Percentiles rank a stretch among this genome's conserved stretches.
Conservation (phyloP, 2,113 vertebrate genomes). For the Rhinogobius similis region DNA sequence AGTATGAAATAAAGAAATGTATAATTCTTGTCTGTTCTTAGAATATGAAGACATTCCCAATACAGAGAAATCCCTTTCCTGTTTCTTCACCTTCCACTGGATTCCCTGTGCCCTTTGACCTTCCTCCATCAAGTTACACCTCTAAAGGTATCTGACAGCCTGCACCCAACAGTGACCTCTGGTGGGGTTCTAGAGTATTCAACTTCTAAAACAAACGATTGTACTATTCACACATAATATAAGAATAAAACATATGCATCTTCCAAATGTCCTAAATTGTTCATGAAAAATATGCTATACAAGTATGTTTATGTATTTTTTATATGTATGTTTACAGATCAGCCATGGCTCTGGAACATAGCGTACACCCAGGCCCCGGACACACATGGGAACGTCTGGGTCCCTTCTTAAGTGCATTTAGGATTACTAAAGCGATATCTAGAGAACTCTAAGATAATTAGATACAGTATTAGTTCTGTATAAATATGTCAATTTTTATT, state of each 20-base stretch:
- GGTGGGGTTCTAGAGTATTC: neutral
- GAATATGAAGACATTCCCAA: slow-evolving; percentile 79
- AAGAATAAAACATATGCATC: too few species aligned
- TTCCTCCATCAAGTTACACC: slow-evolving; percentile 87
- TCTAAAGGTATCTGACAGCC: slow-evolving; percentile 76
- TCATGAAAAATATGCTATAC: too few species aligned
- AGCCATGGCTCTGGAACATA: slow-evolving; percentile 98
- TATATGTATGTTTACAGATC: slow-evolving; percentile 78
- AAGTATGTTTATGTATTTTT: too few species aligned
- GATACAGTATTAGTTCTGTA: neutral
- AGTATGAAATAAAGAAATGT: neutral
- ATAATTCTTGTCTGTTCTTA: slow-evolving; percentile 36
- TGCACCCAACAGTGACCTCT: neutral
- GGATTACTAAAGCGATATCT: too few species aligned
- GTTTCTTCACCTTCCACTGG: slow-evolving; percentile 58
- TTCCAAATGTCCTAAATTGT: too few species aligned
- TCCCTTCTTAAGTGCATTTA: slow-evolving; percentile 82
- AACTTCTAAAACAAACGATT: neutral
- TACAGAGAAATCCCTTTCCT: slow-evolving; percentile 78
- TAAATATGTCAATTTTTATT: neutral
- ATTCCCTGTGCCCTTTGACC: slow-evolving; percentile 93
- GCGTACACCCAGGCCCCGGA: slow-evolving; percentile 89
- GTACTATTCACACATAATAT: neutral
- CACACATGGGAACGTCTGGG: slow-evolving; percentile 94
- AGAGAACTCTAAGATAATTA: neutral